Base-by-base conservation (phyloP, 2,113 vertebrate genomes). In the Archilochus colubris region DNA sequence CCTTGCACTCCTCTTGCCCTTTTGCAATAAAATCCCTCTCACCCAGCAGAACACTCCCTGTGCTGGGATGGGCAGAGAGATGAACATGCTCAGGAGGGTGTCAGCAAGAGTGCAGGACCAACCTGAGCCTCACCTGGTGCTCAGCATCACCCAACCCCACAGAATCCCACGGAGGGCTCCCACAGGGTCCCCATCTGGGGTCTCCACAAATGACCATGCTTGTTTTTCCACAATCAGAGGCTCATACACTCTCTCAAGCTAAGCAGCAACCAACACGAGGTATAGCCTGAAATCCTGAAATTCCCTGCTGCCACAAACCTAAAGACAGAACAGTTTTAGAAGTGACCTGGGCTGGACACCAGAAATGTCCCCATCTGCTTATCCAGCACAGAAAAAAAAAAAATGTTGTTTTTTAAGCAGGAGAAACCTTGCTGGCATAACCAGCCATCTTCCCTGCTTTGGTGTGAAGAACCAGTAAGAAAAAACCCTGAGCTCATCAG, bases 111-210 rank as follows among this genome's bases (percentile, higher is more conserved):
- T 1, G 5, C 0, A 2, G 1, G 1, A 57, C 4, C 2, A 44
- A 25, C 19, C 28, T 2, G 4, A 81, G 40, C 5, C 57, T 23
- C 48, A 40, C 23, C n/a, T 2, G 0, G 31, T 31, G 48, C 25
- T 31, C 25, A 17, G 1, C 3, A 2, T 24, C 80, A 23, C 36
- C 57, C 4, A 0, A 8, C 0, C 1, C 31, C 2, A 1, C 1
- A 3, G 62, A 70, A 51, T 4, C 43, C 43, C 6, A 0, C 53
- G 30, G 6, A 7, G 9, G 7, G 4, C 5, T 22, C 55, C 16
- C 40, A 36, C 64, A 78, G 18, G 23, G 44, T 4, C 48, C 15
- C 31, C n/a, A 59, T 10, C 46, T 13, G 6, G 3, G 9, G 19
- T 59, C 61, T 53, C 58, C 10, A 87, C 51, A 63, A 76, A 30